Conservation (phyloP, 1,140 invertebrate species). For the Pseudomyrmex flavicornis region DNA sequence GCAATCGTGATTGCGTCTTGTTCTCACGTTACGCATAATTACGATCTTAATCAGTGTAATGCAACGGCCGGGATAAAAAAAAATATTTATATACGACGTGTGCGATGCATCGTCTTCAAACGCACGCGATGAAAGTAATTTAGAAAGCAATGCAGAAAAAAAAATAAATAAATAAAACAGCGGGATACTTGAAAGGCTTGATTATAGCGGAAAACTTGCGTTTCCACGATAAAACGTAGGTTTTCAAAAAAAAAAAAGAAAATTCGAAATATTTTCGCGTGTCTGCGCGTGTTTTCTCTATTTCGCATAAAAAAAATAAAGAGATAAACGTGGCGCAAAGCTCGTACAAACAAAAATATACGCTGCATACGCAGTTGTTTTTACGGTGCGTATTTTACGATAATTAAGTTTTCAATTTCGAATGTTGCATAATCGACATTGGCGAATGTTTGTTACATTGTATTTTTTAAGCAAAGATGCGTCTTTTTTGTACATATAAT, state of each 20-base stretch:
- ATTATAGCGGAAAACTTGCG: constrained; percentile 10
- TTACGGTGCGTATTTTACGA: too few relatives aligned
- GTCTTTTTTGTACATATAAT: background rate
- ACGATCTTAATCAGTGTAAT: constrained; percentile 34
- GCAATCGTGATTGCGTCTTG: constrained; percentile 49
- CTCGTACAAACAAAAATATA: constrained; percentile 8
- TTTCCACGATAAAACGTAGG: background rate
- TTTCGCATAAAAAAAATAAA: background rate
- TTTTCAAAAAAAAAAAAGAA: constrained; percentile 7
- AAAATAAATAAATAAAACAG: background rate
- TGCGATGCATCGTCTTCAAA: constrained; percentile 12
- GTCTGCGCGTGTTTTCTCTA: background rate
- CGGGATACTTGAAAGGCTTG: constrained; percentile 4
- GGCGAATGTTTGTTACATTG: background rate
- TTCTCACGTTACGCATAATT: constrained; percentile 41
- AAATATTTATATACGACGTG: background rate
- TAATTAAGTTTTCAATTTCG: background rate
- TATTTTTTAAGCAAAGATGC: too few relatives aligned
- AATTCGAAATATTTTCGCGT: background rate
- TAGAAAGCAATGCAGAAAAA: background rate
- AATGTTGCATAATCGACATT: background rate
- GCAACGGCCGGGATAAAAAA: background rate
- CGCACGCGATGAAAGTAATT: background rate
- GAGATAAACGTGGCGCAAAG: background rate
- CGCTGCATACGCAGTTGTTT: background rate